These are phyloP conservation scores for Bombus balteatus DNA, from an alignment of 1,140 invertebrate genomes.

Conservation along the genomic window DNA sequence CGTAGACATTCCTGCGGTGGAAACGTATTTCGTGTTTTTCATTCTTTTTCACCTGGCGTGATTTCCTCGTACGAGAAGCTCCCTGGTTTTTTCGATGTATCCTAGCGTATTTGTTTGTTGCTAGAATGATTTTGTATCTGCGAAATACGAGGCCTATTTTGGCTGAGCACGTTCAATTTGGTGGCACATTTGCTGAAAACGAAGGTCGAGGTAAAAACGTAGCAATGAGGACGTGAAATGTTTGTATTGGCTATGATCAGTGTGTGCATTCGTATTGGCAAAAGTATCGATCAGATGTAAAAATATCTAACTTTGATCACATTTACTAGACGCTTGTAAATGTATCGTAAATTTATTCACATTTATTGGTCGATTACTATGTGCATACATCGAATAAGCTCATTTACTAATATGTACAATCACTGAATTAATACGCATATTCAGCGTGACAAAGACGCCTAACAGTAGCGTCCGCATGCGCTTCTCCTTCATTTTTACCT, in stretches of 20 bases:
- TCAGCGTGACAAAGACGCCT: too few relatives aligned
- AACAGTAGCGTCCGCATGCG: too few relatives aligned
- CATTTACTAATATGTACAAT: too few relatives aligned
- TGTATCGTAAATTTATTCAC: too few relatives aligned
- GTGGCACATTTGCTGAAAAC: background rate
- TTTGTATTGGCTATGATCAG: background rate
- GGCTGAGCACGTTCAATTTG: too few relatives aligned
- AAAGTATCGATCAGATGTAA: background rate
- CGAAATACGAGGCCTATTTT: too few relatives aligned
- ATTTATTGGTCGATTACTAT: too few relatives aligned
- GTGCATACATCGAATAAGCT: too few relatives aligned
- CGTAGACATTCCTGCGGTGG: background rate
- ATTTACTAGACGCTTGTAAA: background rate
- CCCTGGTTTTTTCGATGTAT: background rate
- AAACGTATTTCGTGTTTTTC: background rate
- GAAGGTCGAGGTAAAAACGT: background rate
- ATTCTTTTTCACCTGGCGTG: background rate
- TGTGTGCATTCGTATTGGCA: background rate
- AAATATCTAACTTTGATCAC: background rate
- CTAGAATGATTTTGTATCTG: background rate
- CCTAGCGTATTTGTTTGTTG: background rate
- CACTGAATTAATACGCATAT: too few relatives aligned
- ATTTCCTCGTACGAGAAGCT: background rate
- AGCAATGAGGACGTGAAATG: background rate
- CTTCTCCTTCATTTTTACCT: too few relatives aligned